phyloP scores from a whole-genome alignment of 2,797 vertebrate species.

The Anolis apletophallus region DNA sequence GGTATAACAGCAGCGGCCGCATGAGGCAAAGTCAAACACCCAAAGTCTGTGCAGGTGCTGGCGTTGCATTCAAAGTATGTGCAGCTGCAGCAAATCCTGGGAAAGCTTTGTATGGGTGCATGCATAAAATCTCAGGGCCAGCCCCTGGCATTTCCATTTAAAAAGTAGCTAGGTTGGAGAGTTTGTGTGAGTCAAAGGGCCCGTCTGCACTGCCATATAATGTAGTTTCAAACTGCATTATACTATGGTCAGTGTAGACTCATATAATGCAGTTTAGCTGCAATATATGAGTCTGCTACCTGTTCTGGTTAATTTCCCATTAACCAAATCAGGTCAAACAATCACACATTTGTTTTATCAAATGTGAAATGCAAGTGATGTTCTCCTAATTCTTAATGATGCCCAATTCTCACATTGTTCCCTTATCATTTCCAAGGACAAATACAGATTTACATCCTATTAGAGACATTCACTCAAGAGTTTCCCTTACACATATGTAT shows the following conservation, averaged over 20 bases:
- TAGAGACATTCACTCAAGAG: no score
- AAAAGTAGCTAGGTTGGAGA: not conserved
- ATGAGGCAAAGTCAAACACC: constrained; percentile 12
- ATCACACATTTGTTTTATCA: not conserved
- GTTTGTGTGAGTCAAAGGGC: not conserved
- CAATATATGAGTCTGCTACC: no score
- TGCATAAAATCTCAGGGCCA: not conserved
- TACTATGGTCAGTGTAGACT: no score
- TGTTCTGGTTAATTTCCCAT: not conserved
- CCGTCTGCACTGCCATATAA: no score
- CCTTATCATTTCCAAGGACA: no score
- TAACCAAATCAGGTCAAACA: not conserved
- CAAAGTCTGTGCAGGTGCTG: no score
- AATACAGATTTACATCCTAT: no score
- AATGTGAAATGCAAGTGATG: not conserved
- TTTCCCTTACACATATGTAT: no score
- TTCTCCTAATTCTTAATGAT: constrained; percentile 3
- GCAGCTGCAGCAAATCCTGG: not conserved
- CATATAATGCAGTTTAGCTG: no score
- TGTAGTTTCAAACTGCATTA: no score
- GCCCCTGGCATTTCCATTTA: not conserved
- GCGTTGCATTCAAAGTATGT: not conserved
- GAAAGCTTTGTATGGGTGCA: not conserved
- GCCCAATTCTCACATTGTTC: not conserved
- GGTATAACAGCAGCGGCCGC: constrained; percentile 45